These are phyloP conservation scores for Ceratotherium simum DNA, from an alignment of 2,113 vertebrate species.

Conservation along the genomic window DNA sequence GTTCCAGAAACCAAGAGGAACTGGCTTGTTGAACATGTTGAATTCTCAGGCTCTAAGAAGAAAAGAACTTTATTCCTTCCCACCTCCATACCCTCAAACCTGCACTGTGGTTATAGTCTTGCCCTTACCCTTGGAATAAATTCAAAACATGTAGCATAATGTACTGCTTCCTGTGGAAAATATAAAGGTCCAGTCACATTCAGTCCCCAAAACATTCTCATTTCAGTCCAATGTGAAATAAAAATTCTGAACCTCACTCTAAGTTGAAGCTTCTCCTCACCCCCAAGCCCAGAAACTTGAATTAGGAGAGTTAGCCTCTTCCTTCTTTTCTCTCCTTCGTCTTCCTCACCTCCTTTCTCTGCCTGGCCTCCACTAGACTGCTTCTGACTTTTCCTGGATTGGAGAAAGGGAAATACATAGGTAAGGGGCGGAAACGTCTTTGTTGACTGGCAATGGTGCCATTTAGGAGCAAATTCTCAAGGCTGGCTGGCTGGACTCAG, in stretches of 20 bases:
- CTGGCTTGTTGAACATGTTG: neutral
- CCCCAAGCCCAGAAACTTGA: neutral
- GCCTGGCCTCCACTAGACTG: neutral
- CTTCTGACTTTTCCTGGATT: neutral
- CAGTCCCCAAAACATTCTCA: neutral
- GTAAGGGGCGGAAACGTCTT: neutral
- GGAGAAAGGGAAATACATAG: neutral
- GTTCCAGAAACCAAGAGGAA: neutral
- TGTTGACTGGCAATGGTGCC: neutral
- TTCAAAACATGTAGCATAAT: neutral
- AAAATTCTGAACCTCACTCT: neutral
- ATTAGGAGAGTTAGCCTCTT: too few relatives aligned
- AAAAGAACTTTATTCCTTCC: neutral
- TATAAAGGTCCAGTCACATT: neutral
- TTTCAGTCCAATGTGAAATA: neutral
- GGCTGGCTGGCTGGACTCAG: neutral
- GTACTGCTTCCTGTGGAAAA: neutral
- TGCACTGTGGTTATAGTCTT: neutral
- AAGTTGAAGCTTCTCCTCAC: neutral
- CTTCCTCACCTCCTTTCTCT: neutral
- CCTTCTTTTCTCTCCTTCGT: neutral
- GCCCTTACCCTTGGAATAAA: neutral
- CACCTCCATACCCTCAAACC: neutral
- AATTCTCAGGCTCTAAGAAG: neutral
- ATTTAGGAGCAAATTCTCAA: neutral